Base-by-base conservation (phyloP, 2,113 vertebrate species). In the Ophiodon elongatus region DNA sequence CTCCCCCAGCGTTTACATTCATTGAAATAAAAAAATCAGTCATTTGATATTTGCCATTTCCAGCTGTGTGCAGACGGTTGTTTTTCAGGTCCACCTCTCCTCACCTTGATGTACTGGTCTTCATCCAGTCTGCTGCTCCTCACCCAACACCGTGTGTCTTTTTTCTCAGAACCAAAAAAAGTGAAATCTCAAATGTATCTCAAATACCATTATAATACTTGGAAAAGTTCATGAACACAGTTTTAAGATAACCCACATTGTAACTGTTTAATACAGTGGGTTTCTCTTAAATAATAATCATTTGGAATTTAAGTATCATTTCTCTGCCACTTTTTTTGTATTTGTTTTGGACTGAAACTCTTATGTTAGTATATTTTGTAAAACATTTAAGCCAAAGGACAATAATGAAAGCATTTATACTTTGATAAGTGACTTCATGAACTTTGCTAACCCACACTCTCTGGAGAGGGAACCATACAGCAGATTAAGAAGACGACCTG, bases 401-500 rank as follows among this genome's bases (percentile, higher is more conserved):
- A 70, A 37, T 43, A 17, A 31, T 31, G 29, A 45, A 15, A 66
- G 6, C 14, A 52, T 62, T 76, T 19, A 54, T 64, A 56, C 17
- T 33, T 39, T 25, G 6, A 72, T 25, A 54, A 39, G 41, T 63
- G 47, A 81, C 66, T 76, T 73, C 2, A 27, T 65, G 23, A 70
- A 84, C 64, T 83, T 68, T 73, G 43, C 37, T 87, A 62, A 62
- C 21, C 21, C 80, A 33, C 67, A 68, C 43, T 75, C 77, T 65
- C 82, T 75, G 45, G 41, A 76, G 84, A 79, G 0, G 37, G 74
- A 85, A 76, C 80, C 76, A 75, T 77, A 67, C 70, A 71, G 43
- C 43, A 77, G 85, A 75, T 69, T 67, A 25, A 37, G 47, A 81
- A 52, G 84, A 85, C 0, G 0, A 76, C 76, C 37, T 8, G 57